phyloP scores from a whole-genome alignment of 2,113 vertebrate species.

The Psephotus haematonotus region DNA sequence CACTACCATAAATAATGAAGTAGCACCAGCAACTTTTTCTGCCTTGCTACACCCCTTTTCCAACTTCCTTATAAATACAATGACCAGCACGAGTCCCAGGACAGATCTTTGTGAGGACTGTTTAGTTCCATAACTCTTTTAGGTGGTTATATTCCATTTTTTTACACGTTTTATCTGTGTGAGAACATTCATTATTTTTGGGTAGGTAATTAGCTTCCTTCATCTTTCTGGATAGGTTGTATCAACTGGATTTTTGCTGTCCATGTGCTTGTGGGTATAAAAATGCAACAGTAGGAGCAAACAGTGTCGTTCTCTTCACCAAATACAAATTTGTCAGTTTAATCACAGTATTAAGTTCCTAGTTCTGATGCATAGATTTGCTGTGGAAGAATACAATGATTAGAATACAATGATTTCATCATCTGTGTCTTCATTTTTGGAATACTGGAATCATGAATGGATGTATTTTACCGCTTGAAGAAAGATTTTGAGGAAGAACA shows the following conservation, averaged over 20 bases:
- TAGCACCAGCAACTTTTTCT: neutral
- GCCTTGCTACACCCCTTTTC: neutral
- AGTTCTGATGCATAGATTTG: neutral
- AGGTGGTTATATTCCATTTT: neutral
- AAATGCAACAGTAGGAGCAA: neutral
- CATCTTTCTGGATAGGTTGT: neutral
- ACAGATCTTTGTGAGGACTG: neutral
- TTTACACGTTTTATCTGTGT: neutral
- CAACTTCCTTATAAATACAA: neutral
- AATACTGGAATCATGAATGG: neutral
- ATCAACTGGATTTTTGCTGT: neutral
- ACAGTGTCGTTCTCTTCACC: neutral
- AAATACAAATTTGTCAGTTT: neutral
- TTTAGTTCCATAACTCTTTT: neutral
- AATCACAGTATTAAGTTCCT: neutral
- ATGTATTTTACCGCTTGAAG: neutral
- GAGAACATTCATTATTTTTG: neutral
- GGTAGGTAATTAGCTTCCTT: neutral
- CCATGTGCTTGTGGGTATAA: neutral
- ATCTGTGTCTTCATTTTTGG: neutral
- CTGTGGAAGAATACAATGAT: neutral
- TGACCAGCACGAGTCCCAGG: fast-evolving
- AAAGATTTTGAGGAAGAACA: neutral
- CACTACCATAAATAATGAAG: neutral
- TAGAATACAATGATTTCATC: neutral